phyloP scores from a whole-genome alignment of 2,113 vertebrate genomes.

The Psephotus haematonotus region DNA sequence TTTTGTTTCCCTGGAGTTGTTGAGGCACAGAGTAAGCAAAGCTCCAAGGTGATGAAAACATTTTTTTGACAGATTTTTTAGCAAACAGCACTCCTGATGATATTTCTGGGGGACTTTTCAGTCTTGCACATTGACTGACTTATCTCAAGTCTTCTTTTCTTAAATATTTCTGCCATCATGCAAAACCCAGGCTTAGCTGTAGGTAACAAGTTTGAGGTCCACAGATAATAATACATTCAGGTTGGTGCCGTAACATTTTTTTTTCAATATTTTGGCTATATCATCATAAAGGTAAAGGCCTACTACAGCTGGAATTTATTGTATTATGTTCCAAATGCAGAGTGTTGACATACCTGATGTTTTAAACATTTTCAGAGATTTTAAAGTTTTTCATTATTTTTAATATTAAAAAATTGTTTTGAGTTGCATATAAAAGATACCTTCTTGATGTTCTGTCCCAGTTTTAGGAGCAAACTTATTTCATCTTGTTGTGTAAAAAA shows the following conservation, averaged over 20 bases:
- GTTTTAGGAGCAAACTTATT: slow-evolving; percentile 12
- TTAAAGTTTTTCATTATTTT: not conserved
- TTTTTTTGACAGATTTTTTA: slow-evolving; percentile 9
- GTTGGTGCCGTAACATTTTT: not conserved
- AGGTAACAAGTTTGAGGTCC: not conserved
- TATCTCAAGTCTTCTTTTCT: not conserved
- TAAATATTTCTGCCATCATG: not conserved
- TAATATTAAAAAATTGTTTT: not conserved
- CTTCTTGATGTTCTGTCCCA: not conserved
- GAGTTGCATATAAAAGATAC: not conserved
- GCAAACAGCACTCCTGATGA: not conserved
- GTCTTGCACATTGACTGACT: not conserved
- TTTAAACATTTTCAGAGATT: not conserved
- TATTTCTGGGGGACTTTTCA: not conserved
- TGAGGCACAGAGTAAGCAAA: not conserved
- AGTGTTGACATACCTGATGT: not conserved
- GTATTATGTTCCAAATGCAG: not conserved
- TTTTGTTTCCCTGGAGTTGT: not conserved
- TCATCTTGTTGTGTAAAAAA: slow-evolving; percentile 32
- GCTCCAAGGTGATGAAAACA: not conserved
- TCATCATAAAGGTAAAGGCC: not conserved
- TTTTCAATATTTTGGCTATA: not conserved
- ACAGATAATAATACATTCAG: not conserved
- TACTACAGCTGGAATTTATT: not conserved
- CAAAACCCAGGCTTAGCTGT: not conserved